Conservation (phyloP, 2,113 vertebrate species). For the Lutjanus erythropterus region DNA sequence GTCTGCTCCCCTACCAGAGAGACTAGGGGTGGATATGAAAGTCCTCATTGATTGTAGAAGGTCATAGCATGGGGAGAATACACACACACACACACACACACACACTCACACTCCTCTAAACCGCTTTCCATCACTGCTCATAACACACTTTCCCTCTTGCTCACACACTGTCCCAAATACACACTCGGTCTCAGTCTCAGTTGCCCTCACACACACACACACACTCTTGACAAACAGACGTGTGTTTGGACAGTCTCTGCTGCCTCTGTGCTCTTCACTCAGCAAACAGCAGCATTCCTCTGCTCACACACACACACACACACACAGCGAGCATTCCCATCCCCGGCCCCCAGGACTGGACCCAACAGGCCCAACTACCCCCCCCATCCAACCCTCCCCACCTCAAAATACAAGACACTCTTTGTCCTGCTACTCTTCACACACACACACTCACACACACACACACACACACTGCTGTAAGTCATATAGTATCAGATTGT, state of each 20-base stretch:
- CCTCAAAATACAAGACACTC: slow-evolving; percentile 79
- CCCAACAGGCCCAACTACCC: slow-evolving; percentile 72
- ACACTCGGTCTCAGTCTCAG: slow-evolving; percentile 34
- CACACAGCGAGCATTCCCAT: slow-evolving; percentile 66
- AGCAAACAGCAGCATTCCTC: slow-evolving; percentile 81
- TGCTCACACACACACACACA: slow-evolving; percentile 51
- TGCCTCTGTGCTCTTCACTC: slow-evolving; percentile 79
- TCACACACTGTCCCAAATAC: slow-evolving; percentile 37
- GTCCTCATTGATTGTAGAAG: slow-evolving; percentile 77
- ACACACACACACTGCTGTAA: slow-evolving; percentile 50
- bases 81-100: slow-evolving; percentile 42
- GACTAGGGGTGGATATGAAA: slow-evolving; percentile 69
- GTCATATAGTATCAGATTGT: slow-evolving; percentile 60
- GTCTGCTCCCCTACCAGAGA: slow-evolving; percentile 50
- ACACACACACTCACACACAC: slow-evolving; percentile 39
- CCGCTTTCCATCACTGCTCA: slow-evolving; percentile 63
- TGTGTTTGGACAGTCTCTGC: slow-evolving; percentile 81
- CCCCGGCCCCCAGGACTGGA: slow-evolving; percentile 78
- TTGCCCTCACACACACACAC: slow-evolving; percentile 37
- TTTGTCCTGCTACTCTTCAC: slow-evolving; percentile 71
- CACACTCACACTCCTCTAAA: slow-evolving; percentile 37
- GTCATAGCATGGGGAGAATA: slow-evolving; percentile 57
- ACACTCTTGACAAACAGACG: slow-evolving; percentile 71
- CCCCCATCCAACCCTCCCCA: slow-evolving; percentile 47
- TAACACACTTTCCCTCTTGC: slow-evolving; percentile 46